These are phyloP conservation scores for Limonius californicus DNA, from an alignment of 1,140 invertebrate genomes.

Conservation along the genomic window DNA sequence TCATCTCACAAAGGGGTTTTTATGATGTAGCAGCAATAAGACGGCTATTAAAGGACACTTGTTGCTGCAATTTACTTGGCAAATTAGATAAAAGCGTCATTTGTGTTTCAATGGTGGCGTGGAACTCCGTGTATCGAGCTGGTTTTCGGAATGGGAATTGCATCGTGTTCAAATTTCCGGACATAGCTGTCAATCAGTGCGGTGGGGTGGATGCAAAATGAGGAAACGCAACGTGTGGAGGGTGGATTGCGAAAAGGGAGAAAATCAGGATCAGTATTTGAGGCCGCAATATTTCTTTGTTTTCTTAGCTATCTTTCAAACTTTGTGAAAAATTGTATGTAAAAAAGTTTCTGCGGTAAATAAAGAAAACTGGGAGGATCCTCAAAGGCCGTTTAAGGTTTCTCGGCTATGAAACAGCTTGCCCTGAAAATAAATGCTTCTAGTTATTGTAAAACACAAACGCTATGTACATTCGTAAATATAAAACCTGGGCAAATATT, in stretches of 20 bases:
- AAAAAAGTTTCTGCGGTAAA: too few species aligned
- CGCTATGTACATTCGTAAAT: too few species aligned
- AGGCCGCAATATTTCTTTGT: too few species aligned
- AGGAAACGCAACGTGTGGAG: background rate
- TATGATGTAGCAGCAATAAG: conserved; percentile 8
- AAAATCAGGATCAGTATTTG: background rate
- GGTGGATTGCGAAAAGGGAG: background rate
- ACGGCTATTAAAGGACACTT: conserved; percentile 23
- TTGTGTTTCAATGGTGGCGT: conserved; percentile 18
- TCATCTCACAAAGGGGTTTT: conserved; percentile 10
- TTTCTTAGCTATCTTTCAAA: too few species aligned
- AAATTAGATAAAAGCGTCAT: conserved; percentile 26
- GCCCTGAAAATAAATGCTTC: too few species aligned
- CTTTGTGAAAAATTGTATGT: too few species aligned
- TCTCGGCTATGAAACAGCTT: too few species aligned
- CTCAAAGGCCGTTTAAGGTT: too few species aligned
- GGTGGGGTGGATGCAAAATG: background rate
- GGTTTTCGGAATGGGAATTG: conserved; percentile 3
- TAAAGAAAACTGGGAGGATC: too few species aligned
- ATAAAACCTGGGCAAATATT: too few species aligned
- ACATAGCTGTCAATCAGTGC: conserved; percentile 3
- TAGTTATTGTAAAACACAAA: too few species aligned
- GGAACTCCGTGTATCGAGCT: background rate
- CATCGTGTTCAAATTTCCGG: conserved; percentile 13
- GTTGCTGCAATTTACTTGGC: conserved; percentile 24